Evolutionary conservation across 2,797 vertebrate genomes (phyloP), one percentile per base, ranked within the genome.

Genomic region (Menidia menidia): DNA sequence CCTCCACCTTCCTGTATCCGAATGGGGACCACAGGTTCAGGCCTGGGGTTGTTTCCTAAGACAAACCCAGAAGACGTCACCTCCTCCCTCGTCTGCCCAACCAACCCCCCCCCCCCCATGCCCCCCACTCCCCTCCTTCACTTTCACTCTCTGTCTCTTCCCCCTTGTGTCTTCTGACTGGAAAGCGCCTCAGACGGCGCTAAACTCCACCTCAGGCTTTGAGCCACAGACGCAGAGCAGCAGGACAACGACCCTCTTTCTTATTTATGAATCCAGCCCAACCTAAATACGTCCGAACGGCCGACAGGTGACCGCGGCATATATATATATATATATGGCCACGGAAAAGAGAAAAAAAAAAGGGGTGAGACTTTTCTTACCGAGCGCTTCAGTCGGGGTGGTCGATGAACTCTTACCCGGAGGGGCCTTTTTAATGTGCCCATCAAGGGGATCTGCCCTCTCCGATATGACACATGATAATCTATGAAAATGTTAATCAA

Each of bases 401-500:
- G 93, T 95, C 89, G 73, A 88, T 95, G 93, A 84, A 90, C 92
- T 92, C 74, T 88, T 89, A 93, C 93, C 94, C 93, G 85, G 91
- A 90, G 90, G 92, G 93, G 90, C 88, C 93, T 84, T 93, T 95
- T 95, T 96, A 97, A 97, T 96, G 96, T 91, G 95, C 95, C 96
- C 95, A 94, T 96, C 95, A 95, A 90, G 85, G 93, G 73, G 95
- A 94, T 93, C 90, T 92, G 94, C 94, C 93, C 95, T 78, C 85
- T 96, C 96, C 97, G 97, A 98, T 98, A 97, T 97, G 98, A 97
- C 97, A 98, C 96, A 96, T 96, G 96, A 98, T 99, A 97, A 99
- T 99, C 97, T 98, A 98, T 98, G 96, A 97, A 99, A 99, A 99
- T 98, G 97, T 98, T 98, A 97, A 99, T 98, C 97, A 96, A 99